These are phyloP conservation scores for Frankliniella fusca DNA, from an alignment of 2,888 invertebrate species.

Conservation along the genomic window DNA sequence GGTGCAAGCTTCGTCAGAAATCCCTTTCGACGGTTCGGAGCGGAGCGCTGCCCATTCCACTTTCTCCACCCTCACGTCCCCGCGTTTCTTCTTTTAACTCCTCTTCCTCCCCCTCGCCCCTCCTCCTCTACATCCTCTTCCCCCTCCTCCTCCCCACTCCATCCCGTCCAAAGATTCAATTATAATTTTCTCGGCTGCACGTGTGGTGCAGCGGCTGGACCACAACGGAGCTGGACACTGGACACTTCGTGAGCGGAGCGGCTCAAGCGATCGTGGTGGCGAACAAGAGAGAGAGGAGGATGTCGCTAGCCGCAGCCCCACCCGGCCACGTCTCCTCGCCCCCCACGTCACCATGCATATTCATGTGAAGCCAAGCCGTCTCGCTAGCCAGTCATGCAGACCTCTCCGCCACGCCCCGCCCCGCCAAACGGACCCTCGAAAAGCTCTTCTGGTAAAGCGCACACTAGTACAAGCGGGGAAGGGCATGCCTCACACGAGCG, in stretches of 20 bases:
- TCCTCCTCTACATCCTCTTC: slow-evolving; percentile 36
- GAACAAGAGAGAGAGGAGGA: slow-evolving; percentile 32
- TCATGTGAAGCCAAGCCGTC: background rate
- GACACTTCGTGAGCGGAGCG: too few species aligned
- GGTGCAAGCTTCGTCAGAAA: background rate
- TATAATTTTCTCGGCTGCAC: too few species aligned
- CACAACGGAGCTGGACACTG: too few species aligned
- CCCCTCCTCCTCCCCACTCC: slow-evolving; percentile 24
- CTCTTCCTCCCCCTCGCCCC: slow-evolving; percentile 28
- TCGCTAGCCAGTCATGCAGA: background rate
- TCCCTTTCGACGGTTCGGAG: too few species aligned
- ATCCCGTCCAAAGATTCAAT: background rate
- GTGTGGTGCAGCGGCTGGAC: too few species aligned
- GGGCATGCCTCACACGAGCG: too few species aligned
- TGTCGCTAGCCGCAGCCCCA: background rate
- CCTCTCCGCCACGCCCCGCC: background rate
- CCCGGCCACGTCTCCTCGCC: too few species aligned
- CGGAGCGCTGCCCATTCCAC: background rate
- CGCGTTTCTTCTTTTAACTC: slow-evolving; percentile 7
- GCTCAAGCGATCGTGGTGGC: background rate
- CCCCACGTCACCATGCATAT: background rate
- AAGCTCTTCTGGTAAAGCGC: background rate
- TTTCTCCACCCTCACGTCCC: background rate
- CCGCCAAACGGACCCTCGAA: background rate
- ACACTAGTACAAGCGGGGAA: too few species aligned